Percentiles rank a stretch among this genome's conserved stretches.
These are phyloP conservation scores for Eutolmus rufibarbis DNA, from an alignment of 2,888 invertebrate species.

Conservation along the genomic window DNA sequence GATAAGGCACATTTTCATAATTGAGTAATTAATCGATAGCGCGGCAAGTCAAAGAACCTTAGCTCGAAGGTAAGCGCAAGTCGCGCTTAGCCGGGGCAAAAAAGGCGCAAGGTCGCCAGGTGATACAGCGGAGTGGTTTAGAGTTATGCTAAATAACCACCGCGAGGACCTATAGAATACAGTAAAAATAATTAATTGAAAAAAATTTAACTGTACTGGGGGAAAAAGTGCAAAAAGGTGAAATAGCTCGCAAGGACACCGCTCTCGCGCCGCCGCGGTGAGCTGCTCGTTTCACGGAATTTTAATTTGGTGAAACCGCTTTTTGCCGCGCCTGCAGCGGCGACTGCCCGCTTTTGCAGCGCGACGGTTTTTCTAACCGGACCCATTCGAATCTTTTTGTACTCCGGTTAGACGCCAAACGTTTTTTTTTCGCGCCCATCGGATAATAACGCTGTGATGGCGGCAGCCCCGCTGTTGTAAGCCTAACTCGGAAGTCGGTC, in stretches of 20 bases:
- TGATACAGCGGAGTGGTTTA: background rate
- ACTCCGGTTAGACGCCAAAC: background rate
- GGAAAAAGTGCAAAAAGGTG: background rate
- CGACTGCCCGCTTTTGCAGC: background rate
- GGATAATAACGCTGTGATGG: background rate
- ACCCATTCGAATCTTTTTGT: background rate
- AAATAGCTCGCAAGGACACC: constrained; percentile 37
- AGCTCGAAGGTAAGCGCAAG: background rate
- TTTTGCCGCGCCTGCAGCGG: background rate
- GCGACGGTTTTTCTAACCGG: background rate
- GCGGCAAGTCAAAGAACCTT: constrained; percentile 12
- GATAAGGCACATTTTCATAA: background rate
- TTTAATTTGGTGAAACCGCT: constrained; percentile 41
- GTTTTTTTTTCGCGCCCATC: constrained; percentile 6
- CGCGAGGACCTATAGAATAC: background rate
- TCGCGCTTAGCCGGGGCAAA: background rate
- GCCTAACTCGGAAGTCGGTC: constrained; percentile 5
- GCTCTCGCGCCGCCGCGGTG: constrained; percentile 9
- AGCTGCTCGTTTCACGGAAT: constrained; percentile 22
- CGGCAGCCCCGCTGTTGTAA: background rate
- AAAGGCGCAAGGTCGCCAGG: constrained; percentile 12
- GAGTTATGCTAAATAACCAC: constrained; percentile 11
- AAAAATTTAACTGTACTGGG: constrained; percentile 3
- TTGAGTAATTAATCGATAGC: constrained; percentile 1
- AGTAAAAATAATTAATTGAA: constrained; percentile 19